Base-by-base conservation (phyloP, 2,113 vertebrate genomes). In the Sarotherodon lohbergeri region DNA sequence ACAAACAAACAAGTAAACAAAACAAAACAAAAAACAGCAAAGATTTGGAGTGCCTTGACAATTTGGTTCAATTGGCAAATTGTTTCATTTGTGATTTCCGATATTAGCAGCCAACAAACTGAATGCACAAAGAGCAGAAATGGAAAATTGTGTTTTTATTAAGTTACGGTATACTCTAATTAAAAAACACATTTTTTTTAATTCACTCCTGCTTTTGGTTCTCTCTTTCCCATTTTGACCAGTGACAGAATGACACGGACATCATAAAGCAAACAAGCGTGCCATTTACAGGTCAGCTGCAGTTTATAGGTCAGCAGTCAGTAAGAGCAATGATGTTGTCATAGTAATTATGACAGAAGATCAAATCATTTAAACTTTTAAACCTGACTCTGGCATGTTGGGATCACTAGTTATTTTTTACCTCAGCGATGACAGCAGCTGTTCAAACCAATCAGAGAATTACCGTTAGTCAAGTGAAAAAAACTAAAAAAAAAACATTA, bases 261-360 rank as follows among this genome's bases (percentile, higher is more conserved):
- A 22, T 48, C 29, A 16, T 27, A 19, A 52, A 88, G 85, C 29
- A 86, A 90, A 88, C 71, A 76, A 79, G 55, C n/a, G n/a, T 46
- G 19, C 36, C 6, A 48, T n/a, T n/a, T 88, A 57, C n/a, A 17
- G 71, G 63, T 87, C 87, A 87, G 80, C 84, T 56, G 39, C 73
- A 87, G 82, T 82, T 90, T 55, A 52, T 36, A 89, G 91, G 84
- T 92, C 88, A 86, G 56, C 34, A 48, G 82, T 4, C 59, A 10
- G 22, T 41, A 83, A 55, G 79, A 81, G 59, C 63, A 39, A 36
- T 48, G 66, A 78, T 82, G n/a, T 61, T 80, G 88, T 93, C 71
- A 83, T 4, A 17, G 66, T 92, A 90, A 93, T 93, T 52, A 50
- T 84, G 83, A 92, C n/a, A 19, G 54, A 71, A 43, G 89, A 89